Percentiles rank a stretch among this genome's conserved stretches.
Conservation (phyloP, 2,113 vertebrate genomes). For the Panthera leo region DNA sequence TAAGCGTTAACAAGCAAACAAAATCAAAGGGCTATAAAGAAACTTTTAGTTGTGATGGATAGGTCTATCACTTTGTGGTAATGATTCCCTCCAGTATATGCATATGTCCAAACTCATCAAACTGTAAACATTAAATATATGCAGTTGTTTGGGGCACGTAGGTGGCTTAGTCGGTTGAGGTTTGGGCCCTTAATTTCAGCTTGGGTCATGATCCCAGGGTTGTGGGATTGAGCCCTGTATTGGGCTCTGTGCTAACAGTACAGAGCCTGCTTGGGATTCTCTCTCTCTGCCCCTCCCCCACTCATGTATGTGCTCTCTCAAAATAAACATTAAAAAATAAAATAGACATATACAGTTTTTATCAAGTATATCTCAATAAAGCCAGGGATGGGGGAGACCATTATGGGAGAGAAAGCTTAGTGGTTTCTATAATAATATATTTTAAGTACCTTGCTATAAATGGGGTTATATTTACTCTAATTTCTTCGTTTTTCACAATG, state of each 20-base stretch:
- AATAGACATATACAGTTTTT: background rate
- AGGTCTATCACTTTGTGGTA: background rate
- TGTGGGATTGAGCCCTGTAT: no score
- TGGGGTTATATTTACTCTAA: background rate
- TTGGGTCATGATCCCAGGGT: no score
- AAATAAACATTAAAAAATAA: no score
- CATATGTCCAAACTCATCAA: background rate
- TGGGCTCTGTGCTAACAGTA: no score
- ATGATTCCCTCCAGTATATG: background rate
- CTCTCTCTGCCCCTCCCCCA: no score
- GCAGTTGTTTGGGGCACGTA: no score
- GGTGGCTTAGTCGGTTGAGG: no score
- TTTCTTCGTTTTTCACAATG: background rate
- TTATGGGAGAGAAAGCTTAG: background rate
- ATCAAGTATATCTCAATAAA: background rate
- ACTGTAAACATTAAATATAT: background rate
- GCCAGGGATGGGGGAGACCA: background rate
- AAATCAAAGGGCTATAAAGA: background rate
- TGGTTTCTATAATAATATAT: background rate
- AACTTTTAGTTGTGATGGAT: background rate
- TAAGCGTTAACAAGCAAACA: background rate
- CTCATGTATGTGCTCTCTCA: no score
- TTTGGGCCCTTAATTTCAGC: no score
- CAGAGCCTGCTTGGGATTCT: no score
- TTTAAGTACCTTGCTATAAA: background rate